These are phyloP conservation scores for Agrilus planipennis DNA, from an alignment of 1,140 invertebrate species.

Conservation along the genomic window DNA sequence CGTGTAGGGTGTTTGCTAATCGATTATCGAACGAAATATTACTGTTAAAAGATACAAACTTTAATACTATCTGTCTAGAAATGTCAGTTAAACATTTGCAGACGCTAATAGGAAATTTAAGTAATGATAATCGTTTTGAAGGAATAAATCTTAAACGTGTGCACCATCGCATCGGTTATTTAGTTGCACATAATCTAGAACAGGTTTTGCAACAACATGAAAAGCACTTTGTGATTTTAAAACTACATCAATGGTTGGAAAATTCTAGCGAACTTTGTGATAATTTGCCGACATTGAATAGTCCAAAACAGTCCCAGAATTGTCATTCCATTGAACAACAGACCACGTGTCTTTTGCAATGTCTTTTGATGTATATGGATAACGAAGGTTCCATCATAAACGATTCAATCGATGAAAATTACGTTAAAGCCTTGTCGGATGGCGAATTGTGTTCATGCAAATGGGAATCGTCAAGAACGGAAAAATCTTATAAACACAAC, in stretches of 20 bases:
- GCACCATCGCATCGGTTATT: slow-evolving; percentile 46
- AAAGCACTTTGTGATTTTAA: slow-evolving; percentile 3
- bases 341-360: slow-evolving; percentile 12
- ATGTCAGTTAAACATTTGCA: slow-evolving; percentile 51
- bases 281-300: no score
- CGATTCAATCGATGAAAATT: no score
- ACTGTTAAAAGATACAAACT: slow-evolving; percentile 25
- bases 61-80: slow-evolving; percentile 36
- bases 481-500: no score
- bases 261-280: slow-evolving; percentile 33
- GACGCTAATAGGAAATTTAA: slow-evolving; percentile 51
- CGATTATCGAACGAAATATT: slow-evolving; percentile 41
- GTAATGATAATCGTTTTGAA: slow-evolving; percentile 46
- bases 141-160: slow-evolving; percentile 47
- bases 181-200: slow-evolving; percentile 42
- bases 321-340: slow-evolving; percentile 11
- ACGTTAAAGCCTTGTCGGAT: no score
- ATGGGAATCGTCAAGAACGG: no score
- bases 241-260: slow-evolving; percentile 5
- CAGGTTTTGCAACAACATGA: slow-evolving; percentile 10
- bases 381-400: no score
- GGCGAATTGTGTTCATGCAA: no score
- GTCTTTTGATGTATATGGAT: no score
- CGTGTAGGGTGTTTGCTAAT: slow-evolving; percentile 53
- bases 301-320: slow-evolving; percentile 26